phyloP scores from a whole-genome alignment of 2,113 vertebrate genomes.

The Pristiophorus japonicus region DNA sequence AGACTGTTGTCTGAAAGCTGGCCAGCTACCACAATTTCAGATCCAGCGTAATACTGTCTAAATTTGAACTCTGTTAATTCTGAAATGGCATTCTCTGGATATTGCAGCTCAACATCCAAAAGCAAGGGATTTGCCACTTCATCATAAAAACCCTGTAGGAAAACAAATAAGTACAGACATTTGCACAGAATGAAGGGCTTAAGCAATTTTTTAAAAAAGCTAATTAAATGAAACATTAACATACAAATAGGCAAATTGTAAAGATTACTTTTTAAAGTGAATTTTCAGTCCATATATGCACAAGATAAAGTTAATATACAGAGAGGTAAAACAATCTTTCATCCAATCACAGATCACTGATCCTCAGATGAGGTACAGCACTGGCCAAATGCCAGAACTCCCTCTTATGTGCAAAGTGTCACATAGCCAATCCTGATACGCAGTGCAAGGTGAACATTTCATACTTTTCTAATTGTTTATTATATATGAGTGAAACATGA shows the following conservation, averaged over 20 bases:
- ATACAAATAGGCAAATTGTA: background rate
- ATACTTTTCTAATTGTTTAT: background rate
- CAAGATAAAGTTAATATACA: background rate
- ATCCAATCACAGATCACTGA: background rate
- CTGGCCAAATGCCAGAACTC: background rate
- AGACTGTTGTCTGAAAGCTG: conserved; percentile 60
- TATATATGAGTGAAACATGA: background rate
- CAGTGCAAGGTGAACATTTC: background rate
- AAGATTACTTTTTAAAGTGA: background rate
- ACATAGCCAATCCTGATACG: background rate
- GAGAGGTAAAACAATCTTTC: background rate
- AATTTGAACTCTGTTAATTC: conserved; percentile 66
- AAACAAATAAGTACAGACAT: background rate
- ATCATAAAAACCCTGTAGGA: conserved; percentile 72
- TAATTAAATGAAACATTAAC: background rate
- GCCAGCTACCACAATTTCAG: conserved; percentile 83
- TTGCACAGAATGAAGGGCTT: background rate
- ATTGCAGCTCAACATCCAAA: conserved; percentile 64
- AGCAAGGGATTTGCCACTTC: conserved; percentile 78
- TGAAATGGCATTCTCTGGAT: conserved; percentile 62
- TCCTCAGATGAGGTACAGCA: background rate
- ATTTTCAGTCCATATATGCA: background rate
- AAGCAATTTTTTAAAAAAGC: background rate
- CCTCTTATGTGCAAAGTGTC: background rate
- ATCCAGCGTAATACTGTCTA: conserved; percentile 70